Base-by-base conservation (phyloP, 2,113 vertebrate species). In the Oreocharis arfaki region DNA sequence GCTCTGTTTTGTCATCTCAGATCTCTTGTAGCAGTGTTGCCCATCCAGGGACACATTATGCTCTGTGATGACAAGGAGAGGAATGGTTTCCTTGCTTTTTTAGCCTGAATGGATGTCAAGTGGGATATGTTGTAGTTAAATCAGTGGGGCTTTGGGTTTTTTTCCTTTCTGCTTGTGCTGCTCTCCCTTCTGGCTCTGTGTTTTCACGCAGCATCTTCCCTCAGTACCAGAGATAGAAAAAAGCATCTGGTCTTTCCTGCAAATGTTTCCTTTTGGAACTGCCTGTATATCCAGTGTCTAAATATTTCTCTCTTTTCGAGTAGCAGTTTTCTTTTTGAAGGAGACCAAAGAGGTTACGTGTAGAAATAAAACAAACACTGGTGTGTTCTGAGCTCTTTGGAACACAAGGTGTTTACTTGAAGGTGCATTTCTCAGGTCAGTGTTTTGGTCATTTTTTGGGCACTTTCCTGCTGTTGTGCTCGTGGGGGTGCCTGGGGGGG, bases 231-330 rank as follows among this genome's bases (percentile, higher is more conserved):
- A 94, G 84, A 47, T 4, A 65, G 88, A 47, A 85, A 42, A 77
- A 68, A 6, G 9, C 53, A 90, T 67, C 88, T 94, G 85, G 52
- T 90, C 69, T 89, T 93, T 94, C 83, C 93, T 96, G 84, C 69
- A 52, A 83, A 49, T 92, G 76, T 96, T 96, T 96, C 94, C 80
- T 86, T 93, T 95, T 82, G 92, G 80, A 86, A 47, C 90, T 93
- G 95, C 93, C 83, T 94, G 93, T 95, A 16, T 95, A 95, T 95
- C 47, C 81, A 80, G 82, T 87, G 74, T 96, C 95, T 96, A 97
- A 97, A 96, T 96, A 96, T 96, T 97, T 96, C 90, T 93, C 67
- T 96, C 71, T 94, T 70, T 90, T 90, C 0, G 88, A 95, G 93
- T 94, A 96, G 95, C 90, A 90, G 85, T 16, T 89, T 94, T 85